Base-by-base conservation (phyloP, 2,888 invertebrate genomes). In the Morpho helenor region DNA sequence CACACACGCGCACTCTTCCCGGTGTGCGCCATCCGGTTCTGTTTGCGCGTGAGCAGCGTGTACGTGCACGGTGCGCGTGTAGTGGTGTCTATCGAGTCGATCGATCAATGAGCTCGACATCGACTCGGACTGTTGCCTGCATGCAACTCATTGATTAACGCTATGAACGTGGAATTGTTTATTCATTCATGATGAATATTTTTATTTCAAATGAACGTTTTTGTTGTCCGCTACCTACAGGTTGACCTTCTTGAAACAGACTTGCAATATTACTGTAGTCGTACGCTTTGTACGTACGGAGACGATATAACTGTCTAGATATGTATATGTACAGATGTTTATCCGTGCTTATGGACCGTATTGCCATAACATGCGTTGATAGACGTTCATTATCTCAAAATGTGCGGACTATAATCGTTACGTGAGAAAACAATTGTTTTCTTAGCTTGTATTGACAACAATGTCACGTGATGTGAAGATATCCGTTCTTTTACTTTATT, bases 131-230 rank as follows among this genome's bases (percentile, higher is more conserved):
- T 82, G 77, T 82, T 82, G 85, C 84, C 82, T 87, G 87, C 88
- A 87, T 89, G 87, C 87, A 84, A 88, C 84, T 88, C 89, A 90
- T 90, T 90, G 88, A 90, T 90, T 89, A 87, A 88, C 86, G 85
- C 84, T 87, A 88, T 87, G 87, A 86, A 86, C 88, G 87, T 85
- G 82, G 84, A 88, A 87, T 89, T 88, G 87, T 86, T 87, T 86
- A 87, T 88, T 88, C 90, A 89, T 90, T 90, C 88, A 88, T 84
- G 78, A 84, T 83, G 77, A 82, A 86, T 87, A 87, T 78, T 87
- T 84, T 84, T 83, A 83, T 86, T 80, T 79, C 68, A 81, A 82
- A 82, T 76, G 68, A 72, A 78, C 70, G 74, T 79, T 82, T 80
- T 80, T 78, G 73, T 76, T 76, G 73, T 72, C 70, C 70, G 70